Base-by-base conservation (phyloP, 2,113 vertebrate genomes). In the Ardeotis arabs region DNA sequence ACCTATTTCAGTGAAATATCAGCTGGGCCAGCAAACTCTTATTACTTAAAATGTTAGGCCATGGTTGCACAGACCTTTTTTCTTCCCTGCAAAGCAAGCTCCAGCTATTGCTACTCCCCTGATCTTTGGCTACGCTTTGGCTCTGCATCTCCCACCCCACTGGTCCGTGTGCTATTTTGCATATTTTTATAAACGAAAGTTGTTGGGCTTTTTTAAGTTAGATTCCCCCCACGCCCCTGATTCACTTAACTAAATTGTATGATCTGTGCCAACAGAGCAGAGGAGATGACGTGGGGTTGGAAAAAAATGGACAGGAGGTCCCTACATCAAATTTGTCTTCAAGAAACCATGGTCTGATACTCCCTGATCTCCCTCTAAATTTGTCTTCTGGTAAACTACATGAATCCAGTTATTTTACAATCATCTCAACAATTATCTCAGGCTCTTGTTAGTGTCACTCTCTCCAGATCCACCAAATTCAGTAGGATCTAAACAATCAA, bases 1-100 rank as follows among this genome's bases (percentile, higher is more conserved):
- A 68, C 89, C 94, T 91, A 92, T 89, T 93, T 89, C 81, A 39
- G 66, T n/a, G 50, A 75, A 84, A 81, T 44, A 91, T 87, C 93
- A 84, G 24, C 89, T 60, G 70, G 89, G 73, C 62, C 66, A 85
- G 84, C 53, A 89, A 84, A 52, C 58, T 13, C 45, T 41, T n/a
- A 35, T 35, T 75, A 50, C 45, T 82, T 75, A 59, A 84, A 84
- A 89, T 59, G 29, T 52, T n/a, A 45, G 69, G 44, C 24, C 35
- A 15, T 3, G 14, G n/a, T 56, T 84, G 37, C 50, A n/a, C 37
- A 59, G 52, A 20, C 1, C 1, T 33, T 75, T 79, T 73, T 89
- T 29, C 18, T 78, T 41, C 52, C 86, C 47, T 68, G 60, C 64
- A 92, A 81, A 93, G 50, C 59, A 66, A 92, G 15, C 3, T 80